A percentile compares a stretch with the other conserved stretches of the same genome.
Evolutionary conservation across 2,797 vertebrate genomes (phyloP).

Genomic region (Synaphobranchus kaupii): DNA sequence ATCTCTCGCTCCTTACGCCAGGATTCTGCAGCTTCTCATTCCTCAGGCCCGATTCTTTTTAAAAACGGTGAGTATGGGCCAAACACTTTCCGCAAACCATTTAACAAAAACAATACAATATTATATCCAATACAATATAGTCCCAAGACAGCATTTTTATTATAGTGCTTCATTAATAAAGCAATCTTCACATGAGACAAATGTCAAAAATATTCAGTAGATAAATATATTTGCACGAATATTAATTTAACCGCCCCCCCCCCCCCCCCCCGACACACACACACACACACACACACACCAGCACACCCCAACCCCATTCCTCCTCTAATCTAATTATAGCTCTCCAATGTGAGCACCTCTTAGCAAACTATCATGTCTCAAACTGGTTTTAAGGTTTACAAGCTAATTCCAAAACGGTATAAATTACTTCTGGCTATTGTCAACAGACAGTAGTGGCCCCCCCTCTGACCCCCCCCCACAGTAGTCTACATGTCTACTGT

Average conservation of each 20-base stretch:
- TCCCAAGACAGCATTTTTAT: background rate
- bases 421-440: background rate
- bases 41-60: background rate
- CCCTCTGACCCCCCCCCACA: too few relatives aligned
- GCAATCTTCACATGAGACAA: too few relatives aligned
- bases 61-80: background rate
- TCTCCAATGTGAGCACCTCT: background rate
- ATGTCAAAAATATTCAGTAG: too few relatives aligned
- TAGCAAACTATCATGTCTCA: background rate
- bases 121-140: background rate
- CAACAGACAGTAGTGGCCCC: background rate
- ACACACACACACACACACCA: background rate
- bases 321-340: background rate
- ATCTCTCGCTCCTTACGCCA: background rate
- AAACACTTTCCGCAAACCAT: background rate
- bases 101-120: background rate
- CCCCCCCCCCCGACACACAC: background rate
- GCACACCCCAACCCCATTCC: background rate
- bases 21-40: too few relatives aligned
- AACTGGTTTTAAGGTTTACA: background rate
- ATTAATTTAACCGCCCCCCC: background rate
- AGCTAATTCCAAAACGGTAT: background rate
- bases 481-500: background rate
- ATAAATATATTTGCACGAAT: background rate
- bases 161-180: too few relatives aligned